Evolutionary conservation across 2,113 vertebrate genomes (phyloP), one percentile per base, ranked within the genome.

Genomic region (Odontophorus gujanensis): DNA sequence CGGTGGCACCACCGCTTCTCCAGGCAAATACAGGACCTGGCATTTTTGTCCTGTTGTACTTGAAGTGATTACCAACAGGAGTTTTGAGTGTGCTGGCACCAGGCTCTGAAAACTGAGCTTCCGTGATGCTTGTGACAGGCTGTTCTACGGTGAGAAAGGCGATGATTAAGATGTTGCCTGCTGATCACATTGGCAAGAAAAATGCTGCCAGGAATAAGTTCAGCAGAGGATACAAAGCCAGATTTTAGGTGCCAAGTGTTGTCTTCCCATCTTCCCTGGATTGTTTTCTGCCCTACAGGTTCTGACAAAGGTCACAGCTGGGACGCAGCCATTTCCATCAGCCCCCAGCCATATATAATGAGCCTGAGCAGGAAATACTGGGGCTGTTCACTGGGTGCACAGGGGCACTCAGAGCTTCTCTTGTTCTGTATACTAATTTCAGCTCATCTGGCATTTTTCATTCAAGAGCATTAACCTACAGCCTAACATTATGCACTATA

Each of bases 391-490:
- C 2, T 1, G 75, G 6, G 43, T 30, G 28, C 85, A 43, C 34
- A 80, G 40, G 47, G 57, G 14, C 67, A 89, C 63, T 38, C 67
- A 47, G 72, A 63, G 61, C n/a, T 93, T 55, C 78, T 62, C 61
- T 59, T 53, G 7, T 38, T 82, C 78, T 47, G 16, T 38, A 9
- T 13, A 53, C 71, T 50, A 76, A 59, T 85, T 89, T 80, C 71
- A 68, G 59, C 55, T 93, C 76, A 84, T 87, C 89, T 62, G 48
- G 62, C 71, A 51, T 69, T 69, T 58, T 85, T 95, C 87, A 85
- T 78, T 67, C 85, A 83, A 68, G 7, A 85, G 55, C 79, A 95
- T 91, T 93, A 95, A 93, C 87, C 87, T 89, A 53, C 55, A 71
- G 63, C 51, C 81, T 76, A 43, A 82, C 81, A 87, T 85, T 38